These are phyloP conservation scores for Amphiprion percula DNA, from an alignment of 2,113 vertebrate genomes.

Conservation along the genomic window DNA sequence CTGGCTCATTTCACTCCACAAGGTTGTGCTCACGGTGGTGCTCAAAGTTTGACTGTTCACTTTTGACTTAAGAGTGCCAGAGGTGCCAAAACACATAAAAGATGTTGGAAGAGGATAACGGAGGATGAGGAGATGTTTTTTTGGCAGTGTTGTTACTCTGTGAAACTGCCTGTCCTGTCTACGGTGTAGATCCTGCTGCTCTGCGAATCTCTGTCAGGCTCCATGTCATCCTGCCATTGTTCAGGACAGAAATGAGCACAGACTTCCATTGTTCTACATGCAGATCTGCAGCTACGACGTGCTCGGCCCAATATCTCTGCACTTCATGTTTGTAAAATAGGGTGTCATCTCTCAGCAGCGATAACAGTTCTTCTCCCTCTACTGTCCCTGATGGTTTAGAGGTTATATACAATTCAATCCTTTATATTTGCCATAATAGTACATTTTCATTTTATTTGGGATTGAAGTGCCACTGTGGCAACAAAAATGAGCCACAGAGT, in stretches of 20 bases:
- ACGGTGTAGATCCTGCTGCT: slow-evolving; percentile 68
- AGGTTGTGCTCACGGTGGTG: slow-evolving; percentile 46
- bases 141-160: slow-evolving; percentile 62
- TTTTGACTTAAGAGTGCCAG: slow-evolving; percentile 68
- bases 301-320: slow-evolving; percentile 57
- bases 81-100: slow-evolving; percentile 77
- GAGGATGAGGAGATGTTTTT: slow-evolving; percentile 64
- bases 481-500: neutral
- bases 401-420: neutral
- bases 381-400: slow-evolving; percentile 18
- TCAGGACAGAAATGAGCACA: slow-evolving; percentile 72
- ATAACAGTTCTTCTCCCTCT: slow-evolving; percentile 23
- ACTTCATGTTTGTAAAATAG: slow-evolving; percentile 66
- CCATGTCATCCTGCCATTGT: slow-evolving; percentile 85
- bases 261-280: slow-evolving; percentile 77
- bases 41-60: slow-evolving; percentile 61
- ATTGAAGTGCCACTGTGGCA: slow-evolving; percentile 1
- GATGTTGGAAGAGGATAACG: slow-evolving; percentile 65
- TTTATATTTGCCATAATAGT: slow-evolving; percentile 25
- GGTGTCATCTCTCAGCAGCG: slow-evolving; percentile 43
- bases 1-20: slow-evolving; percentile 34
- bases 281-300: slow-evolving; percentile 65
- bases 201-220: slow-evolving; percentile 71
- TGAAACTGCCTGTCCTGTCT: slow-evolving; percentile 66
- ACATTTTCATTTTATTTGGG: slow-evolving; percentile 25